Conservation (phyloP, 2,113 vertebrate species). For the Hemiscyllium ocellatum region DNA sequence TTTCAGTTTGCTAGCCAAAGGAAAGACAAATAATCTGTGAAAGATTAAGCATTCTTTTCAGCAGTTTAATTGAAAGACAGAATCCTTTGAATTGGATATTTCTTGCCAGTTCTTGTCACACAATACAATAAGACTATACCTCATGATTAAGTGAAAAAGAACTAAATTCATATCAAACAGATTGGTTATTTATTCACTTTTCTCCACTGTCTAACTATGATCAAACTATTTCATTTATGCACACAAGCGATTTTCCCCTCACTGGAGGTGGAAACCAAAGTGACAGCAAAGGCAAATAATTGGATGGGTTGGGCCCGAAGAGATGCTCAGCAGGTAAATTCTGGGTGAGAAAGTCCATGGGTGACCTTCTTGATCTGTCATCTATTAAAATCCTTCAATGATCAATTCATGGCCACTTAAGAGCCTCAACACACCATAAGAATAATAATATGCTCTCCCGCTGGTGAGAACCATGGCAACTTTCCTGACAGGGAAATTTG, state of each 20-base stretch:
- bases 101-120: not conserved
- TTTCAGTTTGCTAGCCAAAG: not conserved
- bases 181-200: not conserved
- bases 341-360: too few species aligned
- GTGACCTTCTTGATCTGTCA: too few species aligned
- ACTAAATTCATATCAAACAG: not conserved
- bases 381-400: too few species aligned
- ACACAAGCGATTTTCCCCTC: not conserved
- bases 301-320: too few species aligned
- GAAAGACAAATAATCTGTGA: constrained; percentile 26
- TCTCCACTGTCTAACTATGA: not conserved
- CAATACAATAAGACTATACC: constrained; percentile 20
- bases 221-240: not conserved
- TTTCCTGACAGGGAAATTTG: too few species aligned
- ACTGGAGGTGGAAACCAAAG: too few species aligned
- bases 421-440: too few species aligned
- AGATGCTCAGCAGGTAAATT: too few species aligned
- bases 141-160: constrained; percentile 17
- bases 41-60: constrained; percentile 27
- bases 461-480: too few species aligned
- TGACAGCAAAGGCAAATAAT: too few species aligned
- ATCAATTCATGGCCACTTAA: too few species aligned
- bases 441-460: too few species aligned
- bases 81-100: constrained; percentile 21
- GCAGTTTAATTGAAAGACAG: constrained; percentile 7